Evolutionary conservation across 2,113 vertebrate genomes (phyloP), one percentile per base, ranked within the genome.

Genomic region (Carollia perspicillata): DNA sequence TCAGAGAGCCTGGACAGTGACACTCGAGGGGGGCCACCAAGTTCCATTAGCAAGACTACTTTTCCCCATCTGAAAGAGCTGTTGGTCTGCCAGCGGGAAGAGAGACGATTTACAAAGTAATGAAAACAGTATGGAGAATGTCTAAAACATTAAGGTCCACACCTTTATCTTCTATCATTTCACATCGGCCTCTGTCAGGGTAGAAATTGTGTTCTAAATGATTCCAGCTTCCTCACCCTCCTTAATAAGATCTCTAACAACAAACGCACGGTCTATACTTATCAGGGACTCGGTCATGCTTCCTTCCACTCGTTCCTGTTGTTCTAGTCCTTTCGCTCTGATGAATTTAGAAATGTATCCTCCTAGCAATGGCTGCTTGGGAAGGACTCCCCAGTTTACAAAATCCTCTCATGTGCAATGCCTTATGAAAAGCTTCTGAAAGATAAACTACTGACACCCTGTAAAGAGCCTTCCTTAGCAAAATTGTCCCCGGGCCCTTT

Each of bases 1-100:
- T 0, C 0, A 0, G 16, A 9, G 49, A 20, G 44, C 18, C 51
- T 37, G 17, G 35, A 74, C 3, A 22, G 5, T n/a, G 12, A 22
- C 33, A 60, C 12, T 3, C 33, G 17, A 1, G 3, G 2, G 16
- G 16, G 0, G 33, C 33, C 14, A 7, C 53, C 6, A 5, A 17
- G 8, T 42, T 47, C 47, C 37, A 35, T 53, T 10, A 74, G 22
- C 40, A 20, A 44, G 66, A 75, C 10, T 37, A 5, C 78, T 47
- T 89, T 4, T 75, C 66, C n/a, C 17, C 20, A 47, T 68, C 93
- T 71, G 18, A 42, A 81, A 92, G 58, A 40, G 26, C 4, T 51
- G 16, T 49, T 35, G 71, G 33, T 83, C 35, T 89, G 30, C 37
- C 30, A 16, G 18, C 78, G 23, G 65, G 44, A 58, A 80, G 53